Conservation (phyloP, 1,140 invertebrate genomes). For the Heliconius melpomene region DNA sequence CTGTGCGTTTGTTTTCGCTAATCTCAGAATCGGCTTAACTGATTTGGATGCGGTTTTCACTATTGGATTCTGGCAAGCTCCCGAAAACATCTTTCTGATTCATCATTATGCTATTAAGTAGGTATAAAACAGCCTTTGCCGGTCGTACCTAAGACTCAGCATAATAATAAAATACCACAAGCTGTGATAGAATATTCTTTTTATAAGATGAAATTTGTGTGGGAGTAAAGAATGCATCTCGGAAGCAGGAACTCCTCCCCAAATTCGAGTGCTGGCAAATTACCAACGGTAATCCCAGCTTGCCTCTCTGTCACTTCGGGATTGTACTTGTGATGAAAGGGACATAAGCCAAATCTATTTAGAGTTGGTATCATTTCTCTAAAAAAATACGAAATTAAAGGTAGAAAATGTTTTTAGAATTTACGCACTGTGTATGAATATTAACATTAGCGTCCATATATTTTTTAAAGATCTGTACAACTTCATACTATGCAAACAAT, state of each 20-base stretch:
- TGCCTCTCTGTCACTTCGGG: conserved; percentile 44
- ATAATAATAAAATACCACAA: neutral
- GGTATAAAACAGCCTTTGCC: neutral
- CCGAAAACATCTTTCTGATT: neutral
- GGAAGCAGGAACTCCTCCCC: conserved; percentile 65
- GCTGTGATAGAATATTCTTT: conserved; percentile 23
- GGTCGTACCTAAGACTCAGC: no score
- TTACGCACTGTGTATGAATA: neutral
- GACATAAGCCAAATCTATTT: conserved; percentile 64
- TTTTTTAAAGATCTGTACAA: neutral
- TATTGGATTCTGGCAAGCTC: no score
- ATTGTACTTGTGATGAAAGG: conserved; percentile 53
- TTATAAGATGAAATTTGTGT: conserved; percentile 15
- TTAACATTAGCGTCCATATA: neutral
- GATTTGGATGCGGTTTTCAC: no score
- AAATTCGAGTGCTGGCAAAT: conserved; percentile 51
- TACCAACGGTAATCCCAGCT: conserved; percentile 55
- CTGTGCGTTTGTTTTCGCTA: no score
- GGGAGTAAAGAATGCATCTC: conserved; percentile 61
- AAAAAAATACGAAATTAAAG: conserved; percentile 39
- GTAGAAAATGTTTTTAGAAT: neutral
- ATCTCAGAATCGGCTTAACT: no score
- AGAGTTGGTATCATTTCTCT: conserved; percentile 42
- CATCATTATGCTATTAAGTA: neutral
- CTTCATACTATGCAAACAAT: conserved; percentile 39